phyloP scores from a whole-genome alignment of 2,113 vertebrate species.

The Chamaea fasciata region DNA sequence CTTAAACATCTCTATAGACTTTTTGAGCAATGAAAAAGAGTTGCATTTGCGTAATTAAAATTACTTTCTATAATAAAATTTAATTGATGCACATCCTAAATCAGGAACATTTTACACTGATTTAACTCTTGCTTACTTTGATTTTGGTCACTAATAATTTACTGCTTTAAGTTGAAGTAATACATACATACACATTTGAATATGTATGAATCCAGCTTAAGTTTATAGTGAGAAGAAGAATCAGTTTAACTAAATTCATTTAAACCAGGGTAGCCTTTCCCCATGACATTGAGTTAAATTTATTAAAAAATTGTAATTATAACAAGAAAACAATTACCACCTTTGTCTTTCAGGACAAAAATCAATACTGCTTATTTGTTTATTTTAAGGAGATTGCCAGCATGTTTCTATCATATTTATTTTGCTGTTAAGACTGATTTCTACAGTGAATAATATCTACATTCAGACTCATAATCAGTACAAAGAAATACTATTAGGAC shows the following conservation, averaged over 20 bases:
- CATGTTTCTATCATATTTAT: not conserved
- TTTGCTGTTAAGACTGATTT: not conserved
- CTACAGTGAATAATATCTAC: not conserved
- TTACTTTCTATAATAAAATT: not conserved
- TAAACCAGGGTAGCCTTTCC: not conserved
- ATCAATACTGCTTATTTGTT: not conserved
- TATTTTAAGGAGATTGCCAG: not conserved
- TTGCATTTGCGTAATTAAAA: not conserved
- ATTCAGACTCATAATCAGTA: not conserved
- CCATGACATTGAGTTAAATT: not conserved
- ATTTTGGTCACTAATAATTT: not conserved
- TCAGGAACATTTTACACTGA: not conserved
- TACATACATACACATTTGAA: not conserved
- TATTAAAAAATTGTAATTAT: not conserved
- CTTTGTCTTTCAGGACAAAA: not conserved
- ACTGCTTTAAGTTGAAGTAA: not conserved
- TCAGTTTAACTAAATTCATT: not conserved
- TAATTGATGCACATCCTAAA: not conserved
- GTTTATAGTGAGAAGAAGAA: not conserved
- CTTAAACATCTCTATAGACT: not conserved
- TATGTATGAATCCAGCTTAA: not conserved
- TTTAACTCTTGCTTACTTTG: conserved; percentile 4
- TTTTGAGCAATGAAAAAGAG: not conserved
- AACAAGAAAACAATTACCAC: not conserved
- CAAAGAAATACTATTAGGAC: not conserved